Percentiles rank a stretch among this genome's conserved stretches.
Conservation (phyloP, 2,113 vertebrate genomes). For the Tachysurus vachellii region DNA sequence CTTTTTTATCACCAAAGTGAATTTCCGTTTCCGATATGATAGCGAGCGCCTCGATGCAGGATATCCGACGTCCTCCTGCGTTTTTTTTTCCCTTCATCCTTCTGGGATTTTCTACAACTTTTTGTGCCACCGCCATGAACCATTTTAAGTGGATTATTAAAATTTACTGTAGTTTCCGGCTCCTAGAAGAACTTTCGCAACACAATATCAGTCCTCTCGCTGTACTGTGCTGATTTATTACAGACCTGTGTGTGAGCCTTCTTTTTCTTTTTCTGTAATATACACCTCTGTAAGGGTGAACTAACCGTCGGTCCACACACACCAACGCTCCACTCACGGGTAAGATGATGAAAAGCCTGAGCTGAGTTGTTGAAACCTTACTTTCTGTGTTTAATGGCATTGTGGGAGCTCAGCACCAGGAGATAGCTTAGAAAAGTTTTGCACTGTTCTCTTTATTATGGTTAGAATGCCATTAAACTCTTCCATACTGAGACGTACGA, state of each 20-base stretch:
- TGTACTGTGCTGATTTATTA: constrained; percentile 48
- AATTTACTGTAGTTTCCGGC: neutral
- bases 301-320: constrained; percentile 63
- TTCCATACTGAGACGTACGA: constrained; percentile 21
- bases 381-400: constrained; percentile 55
- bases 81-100: neutral
- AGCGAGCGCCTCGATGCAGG: constrained; percentile 32
- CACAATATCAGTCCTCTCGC: neutral
- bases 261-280: constrained; percentile 36
- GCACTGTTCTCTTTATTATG: constrained; percentile 43
- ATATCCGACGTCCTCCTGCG: neutral
- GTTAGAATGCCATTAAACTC: constrained; percentile 44
- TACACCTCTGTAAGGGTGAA: constrained; percentile 57
- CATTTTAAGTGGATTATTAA: constrained; percentile 1
- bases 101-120: constrained; percentile 34
- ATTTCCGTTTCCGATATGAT: constrained; percentile 50
- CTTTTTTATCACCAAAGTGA: constrained; percentile 30
- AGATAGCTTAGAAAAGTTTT: constrained; percentile 24
- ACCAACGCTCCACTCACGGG: constrained; percentile 51
- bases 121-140: neutral
- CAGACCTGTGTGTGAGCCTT: constrained; percentile 40
- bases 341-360: constrained; percentile 67
- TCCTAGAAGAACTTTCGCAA: neutral
- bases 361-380: constrained; percentile 61
- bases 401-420: constrained; percentile 18